Evolutionary conservation across 2,797 vertebrate species (phyloP).

Genomic region (Callimico goeldii): DNA sequence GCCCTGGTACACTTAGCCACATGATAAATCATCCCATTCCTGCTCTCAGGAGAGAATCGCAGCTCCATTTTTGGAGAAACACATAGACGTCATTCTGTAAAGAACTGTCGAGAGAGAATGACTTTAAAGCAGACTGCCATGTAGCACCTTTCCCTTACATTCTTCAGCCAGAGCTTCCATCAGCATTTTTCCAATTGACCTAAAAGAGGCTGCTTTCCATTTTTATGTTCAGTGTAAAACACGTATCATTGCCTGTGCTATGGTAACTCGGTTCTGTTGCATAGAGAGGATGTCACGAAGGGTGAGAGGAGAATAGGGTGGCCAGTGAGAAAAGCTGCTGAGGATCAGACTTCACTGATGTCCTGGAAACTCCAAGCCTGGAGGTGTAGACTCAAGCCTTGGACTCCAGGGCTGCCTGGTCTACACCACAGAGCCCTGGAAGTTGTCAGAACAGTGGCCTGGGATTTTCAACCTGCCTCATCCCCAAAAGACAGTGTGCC

Average conservation of each 20-base stretch:
- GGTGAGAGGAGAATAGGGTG: rapidly evolving
- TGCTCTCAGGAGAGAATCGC: not conserved
- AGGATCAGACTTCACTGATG: rapidly evolving
- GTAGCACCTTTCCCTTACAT: not conserved
- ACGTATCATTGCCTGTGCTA: rapidly evolving
- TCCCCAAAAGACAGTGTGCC: no score
- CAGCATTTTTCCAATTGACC: not conserved
- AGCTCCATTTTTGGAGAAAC: not conserved
- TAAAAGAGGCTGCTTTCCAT: not conserved
- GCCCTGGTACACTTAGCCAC: not conserved
- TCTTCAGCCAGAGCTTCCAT: not conserved
- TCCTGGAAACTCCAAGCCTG: rapidly evolving
- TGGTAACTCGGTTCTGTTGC: not conserved
- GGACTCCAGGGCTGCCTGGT: not conserved
- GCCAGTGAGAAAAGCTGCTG: not conserved
- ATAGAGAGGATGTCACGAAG: not conserved
- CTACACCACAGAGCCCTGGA: not conserved
- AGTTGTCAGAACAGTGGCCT: not conserved
- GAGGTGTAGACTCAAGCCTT: not conserved
- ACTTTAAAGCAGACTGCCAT: not conserved
- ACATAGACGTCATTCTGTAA: rapidly evolving
- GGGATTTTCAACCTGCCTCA: not conserved
- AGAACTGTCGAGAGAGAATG: no score
- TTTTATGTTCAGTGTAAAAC: not conserved
- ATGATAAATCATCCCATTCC: rapidly evolving